Percentiles rank a stretch among this genome's conserved stretches.
Conservation (phyloP, 1,140 invertebrate genomes). For the Pentalonia nigronervosa region DNA sequence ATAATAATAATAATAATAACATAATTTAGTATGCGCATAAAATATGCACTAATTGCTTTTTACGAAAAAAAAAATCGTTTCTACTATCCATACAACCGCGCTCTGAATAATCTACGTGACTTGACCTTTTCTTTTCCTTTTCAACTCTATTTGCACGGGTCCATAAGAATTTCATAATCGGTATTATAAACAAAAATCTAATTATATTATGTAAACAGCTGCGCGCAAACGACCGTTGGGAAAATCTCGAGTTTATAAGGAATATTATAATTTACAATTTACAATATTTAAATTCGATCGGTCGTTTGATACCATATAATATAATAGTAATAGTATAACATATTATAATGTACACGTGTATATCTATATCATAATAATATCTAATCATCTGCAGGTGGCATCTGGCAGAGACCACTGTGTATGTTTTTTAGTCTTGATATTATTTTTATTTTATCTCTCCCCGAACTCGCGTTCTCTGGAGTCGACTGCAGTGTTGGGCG, state of each 20-base stretch:
- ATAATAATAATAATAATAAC: background rate
- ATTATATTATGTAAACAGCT: background rate
- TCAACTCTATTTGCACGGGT: background rate
- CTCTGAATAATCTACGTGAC: background rate
- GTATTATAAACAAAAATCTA: background rate
- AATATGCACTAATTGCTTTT: background rate
- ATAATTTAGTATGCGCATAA: background rate
- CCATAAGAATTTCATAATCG: background rate
- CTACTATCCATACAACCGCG: background rate
- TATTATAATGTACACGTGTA: background rate
- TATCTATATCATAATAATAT: background rate
- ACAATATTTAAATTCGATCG: background rate
- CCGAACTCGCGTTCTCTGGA: background rate
- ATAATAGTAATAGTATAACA: background rate
- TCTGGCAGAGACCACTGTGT: background rate
- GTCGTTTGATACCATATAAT: background rate
- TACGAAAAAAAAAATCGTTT: background rate
- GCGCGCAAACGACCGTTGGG: background rate
- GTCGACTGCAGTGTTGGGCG: background rate
- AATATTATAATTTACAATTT: background rate
- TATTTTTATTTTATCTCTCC: background rate
- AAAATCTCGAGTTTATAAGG: background rate
- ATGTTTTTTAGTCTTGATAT: background rate
- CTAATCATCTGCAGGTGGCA: background rate
- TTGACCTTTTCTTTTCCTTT: background rate